Base-by-base conservation (phyloP, 2,113 vertebrate species). In the Sinocyclocheilus anophthalmus region DNA sequence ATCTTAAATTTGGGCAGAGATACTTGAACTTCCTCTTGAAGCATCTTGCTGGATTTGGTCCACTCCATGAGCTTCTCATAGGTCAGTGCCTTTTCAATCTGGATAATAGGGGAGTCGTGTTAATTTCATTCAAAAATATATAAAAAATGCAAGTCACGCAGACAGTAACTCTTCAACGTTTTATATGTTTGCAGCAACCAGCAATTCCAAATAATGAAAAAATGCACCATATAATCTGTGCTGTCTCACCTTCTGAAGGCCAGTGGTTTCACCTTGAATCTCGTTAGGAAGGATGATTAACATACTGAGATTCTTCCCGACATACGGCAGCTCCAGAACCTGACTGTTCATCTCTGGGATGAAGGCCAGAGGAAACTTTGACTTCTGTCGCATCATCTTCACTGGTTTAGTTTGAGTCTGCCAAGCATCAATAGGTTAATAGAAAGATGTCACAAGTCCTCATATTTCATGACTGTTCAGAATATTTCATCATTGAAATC, bases 301-400 rank as follows among this genome's bases (percentile, higher is more conserved):
- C 97, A 99, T 97, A 90, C 97, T 99, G 67, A 99, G 95, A 53
- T 96, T 96, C 42, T 97, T 96, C 70, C 96, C 96, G 59, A 93
- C 92, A 87, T 98, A 99, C 0, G 98, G 97, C 65, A 99, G 90
- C 92, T 98, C 98, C 16, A 99, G 94, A 92, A 98, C 88, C 91
- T 94, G 93, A 79, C 91, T 92, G 48, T 90, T 92, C 72, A 93
- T 80, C 9, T 96, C 94, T 26, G 95, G 94, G 0, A 98, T 91
- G 63, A 88, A 91, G 57, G 92, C 89, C 70, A 95, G 59, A 26
- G 92, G 92, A 91, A 98, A 97, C 0, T 91, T 88, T 72, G 91
- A 89, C 84, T 94, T 95, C 87, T 95, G 88, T 0, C 86, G 67
- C 97, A 99, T 99, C 97, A 99, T 97, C 80, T 96, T 95, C 83